Percentiles rank a stretch among this genome's conserved stretches.
Conservation (phyloP, 2,888 invertebrate genomes). For the Galeopsomyia nigrocyanea region DNA sequence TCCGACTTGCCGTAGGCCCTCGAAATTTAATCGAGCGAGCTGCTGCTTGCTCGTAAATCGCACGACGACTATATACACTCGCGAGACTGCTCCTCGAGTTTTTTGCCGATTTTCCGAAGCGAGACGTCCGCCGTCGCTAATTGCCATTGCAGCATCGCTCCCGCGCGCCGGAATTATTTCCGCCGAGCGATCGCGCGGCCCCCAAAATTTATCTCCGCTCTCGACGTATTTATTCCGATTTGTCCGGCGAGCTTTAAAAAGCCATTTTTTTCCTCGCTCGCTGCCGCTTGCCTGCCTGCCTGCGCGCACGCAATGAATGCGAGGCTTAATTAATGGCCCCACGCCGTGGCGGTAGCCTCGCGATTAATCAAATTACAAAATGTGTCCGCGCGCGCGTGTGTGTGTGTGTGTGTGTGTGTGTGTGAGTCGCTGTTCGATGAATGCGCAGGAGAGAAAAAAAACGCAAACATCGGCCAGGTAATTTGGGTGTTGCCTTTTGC, state of each 20-base stretch:
- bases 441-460: background rate
- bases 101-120: background rate
- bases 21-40: slow-evolving; percentile 35
- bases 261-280: slow-evolving; percentile 16
- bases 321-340: slow-evolving; percentile 27
- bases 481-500: slow-evolving; percentile 17
- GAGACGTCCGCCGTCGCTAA: background rate
- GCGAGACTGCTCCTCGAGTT: slow-evolving; percentile 2
- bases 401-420: no score
- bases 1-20: slow-evolving; percentile 7
- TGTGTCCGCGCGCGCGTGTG: no score
- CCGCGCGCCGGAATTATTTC: slow-evolving; percentile 3
- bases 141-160: background rate
- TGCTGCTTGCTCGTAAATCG: slow-evolving; percentile 22
- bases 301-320: background rate
- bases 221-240: background rate
- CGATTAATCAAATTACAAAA: slow-evolving; percentile 39
- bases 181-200: background rate
- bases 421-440: slow-evolving; percentile 10
- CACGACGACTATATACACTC: background rate
- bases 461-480: slow-evolving; percentile 7
- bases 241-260: background rate
- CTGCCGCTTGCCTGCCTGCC: no score
- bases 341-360: background rate
- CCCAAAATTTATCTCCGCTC: slow-evolving; percentile 16